Conservation (phyloP, 2,888 invertebrate species). For the Aphrophora alni region DNA sequence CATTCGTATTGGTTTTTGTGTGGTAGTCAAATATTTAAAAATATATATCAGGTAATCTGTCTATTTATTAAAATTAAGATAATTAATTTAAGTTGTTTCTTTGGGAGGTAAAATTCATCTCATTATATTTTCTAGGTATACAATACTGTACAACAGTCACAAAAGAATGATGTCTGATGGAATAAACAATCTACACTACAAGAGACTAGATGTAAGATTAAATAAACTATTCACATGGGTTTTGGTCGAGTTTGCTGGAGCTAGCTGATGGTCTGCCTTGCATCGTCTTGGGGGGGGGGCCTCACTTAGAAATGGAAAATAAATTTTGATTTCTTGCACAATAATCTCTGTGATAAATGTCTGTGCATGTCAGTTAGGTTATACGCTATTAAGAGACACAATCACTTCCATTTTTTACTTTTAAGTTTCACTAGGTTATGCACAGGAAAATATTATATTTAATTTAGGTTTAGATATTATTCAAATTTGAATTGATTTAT, state of each 20-base stretch:
- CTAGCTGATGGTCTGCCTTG: constrained; percentile 71
- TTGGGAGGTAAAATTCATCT: too few species aligned
- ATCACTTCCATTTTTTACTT: neutral
- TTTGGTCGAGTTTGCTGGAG: constrained; percentile 74
- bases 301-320: neutral
- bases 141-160: constrained; percentile 82
- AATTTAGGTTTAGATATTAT: too few species aligned
- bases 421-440: too few species aligned
- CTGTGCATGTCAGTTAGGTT: neutral
- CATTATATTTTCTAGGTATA: constrained; percentile 68
- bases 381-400: neutral
- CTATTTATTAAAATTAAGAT: too few species aligned
- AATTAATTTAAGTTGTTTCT: too few species aligned
- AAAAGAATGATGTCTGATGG: constrained; percentile 87
- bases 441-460: too few species aligned
- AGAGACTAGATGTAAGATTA: constrained; percentile 69
- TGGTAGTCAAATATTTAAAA: too few species aligned
- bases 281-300: constrained; percentile 36
- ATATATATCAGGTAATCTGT: too few species aligned
- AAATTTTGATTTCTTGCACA: neutral
- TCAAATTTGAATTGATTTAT: too few species aligned
- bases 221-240: constrained; percentile 84
- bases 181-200: constrained; percentile 82
- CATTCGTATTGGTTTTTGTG: too few species aligned
- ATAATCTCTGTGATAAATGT: neutral